These are phyloP conservation scores for Orthonyx spaldingii DNA, from an alignment of 2,113 vertebrate species.

Conservation along the genomic window DNA sequence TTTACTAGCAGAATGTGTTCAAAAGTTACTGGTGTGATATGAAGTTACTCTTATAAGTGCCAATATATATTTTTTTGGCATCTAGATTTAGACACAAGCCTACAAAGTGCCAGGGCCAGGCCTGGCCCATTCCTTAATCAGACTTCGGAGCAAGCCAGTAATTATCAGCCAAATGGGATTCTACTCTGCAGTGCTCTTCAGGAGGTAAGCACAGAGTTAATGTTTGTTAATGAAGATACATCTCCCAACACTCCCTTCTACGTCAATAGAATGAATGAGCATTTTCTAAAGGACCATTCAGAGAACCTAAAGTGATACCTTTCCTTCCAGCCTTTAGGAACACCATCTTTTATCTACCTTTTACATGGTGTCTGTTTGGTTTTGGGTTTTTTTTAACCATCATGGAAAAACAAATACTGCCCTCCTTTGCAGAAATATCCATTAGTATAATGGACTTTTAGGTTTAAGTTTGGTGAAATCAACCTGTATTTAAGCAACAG, in stretches of 20 bases:
- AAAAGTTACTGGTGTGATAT: background rate
- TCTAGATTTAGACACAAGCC: background rate
- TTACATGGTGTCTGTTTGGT: background rate
- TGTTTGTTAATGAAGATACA: conserved; percentile 10
- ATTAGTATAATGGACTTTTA: background rate
- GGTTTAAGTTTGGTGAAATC: background rate
- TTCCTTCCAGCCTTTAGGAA: background rate
- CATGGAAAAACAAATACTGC: background rate
- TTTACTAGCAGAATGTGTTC: background rate
- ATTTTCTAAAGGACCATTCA: conserved; percentile 5
- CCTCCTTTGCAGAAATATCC: background rate
- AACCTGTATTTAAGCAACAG: conserved; percentile 1
- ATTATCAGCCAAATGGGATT: background rate
- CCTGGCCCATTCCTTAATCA: background rate
- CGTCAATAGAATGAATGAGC: background rate
- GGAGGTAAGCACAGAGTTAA: background rate
- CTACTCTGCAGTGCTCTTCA: background rate
- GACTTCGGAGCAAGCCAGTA: background rate
- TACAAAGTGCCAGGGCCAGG: background rate
- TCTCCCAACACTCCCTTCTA: background rate
- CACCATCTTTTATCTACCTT: background rate
- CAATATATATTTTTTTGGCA: background rate
- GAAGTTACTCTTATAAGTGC: background rate
- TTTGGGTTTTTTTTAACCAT: background rate
- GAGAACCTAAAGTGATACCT: background rate